Percentiles rank a stretch among this genome's conserved stretches.
These are phyloP conservation scores for Amaurobius ferox DNA, from an alignment of 2,888 invertebrate genomes.

Conservation along the genomic window DNA sequence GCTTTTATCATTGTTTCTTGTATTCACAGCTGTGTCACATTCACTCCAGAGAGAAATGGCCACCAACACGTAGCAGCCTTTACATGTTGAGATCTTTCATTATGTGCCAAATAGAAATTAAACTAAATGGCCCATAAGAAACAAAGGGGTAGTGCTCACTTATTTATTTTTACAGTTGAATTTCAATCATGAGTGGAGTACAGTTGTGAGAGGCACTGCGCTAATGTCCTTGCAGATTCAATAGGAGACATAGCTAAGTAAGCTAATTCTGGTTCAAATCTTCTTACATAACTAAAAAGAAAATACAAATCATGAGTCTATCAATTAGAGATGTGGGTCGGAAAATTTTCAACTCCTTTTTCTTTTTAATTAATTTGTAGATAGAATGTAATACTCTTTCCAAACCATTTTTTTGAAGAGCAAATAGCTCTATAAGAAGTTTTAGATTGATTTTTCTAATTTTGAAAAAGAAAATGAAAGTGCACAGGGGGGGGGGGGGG, in stretches of 20 bases:
- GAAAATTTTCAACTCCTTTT: too few species aligned
- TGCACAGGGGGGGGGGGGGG: too few species aligned
- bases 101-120: neutral
- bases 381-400: too few species aligned
- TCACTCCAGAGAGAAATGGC: neutral
- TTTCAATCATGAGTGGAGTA: conserved; percentile 46
- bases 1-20: neutral
- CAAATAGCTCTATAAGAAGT: too few species aligned
- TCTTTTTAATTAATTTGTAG: too few species aligned
- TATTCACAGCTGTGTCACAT: neutral
- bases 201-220: conserved; percentile 83
- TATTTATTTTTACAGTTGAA: neutral
- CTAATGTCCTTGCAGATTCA: conserved; percentile 96
- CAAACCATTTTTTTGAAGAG: too few species aligned
- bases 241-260: conserved; percentile 93
- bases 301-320: too few species aligned
- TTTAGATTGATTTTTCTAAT: too few species aligned
- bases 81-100: conserved; percentile 12
- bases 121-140: neutral
- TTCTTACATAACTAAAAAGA: conserved; percentile 87
- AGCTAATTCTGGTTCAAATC: conserved; percentile 94
- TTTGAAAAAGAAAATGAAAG: too few species aligned
- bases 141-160: too few species aligned
- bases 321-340: too few species aligned
- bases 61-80: neutral